phyloP scores from a whole-genome alignment of 2,113 vertebrate species.

The Callithrix jacchus region DNA sequence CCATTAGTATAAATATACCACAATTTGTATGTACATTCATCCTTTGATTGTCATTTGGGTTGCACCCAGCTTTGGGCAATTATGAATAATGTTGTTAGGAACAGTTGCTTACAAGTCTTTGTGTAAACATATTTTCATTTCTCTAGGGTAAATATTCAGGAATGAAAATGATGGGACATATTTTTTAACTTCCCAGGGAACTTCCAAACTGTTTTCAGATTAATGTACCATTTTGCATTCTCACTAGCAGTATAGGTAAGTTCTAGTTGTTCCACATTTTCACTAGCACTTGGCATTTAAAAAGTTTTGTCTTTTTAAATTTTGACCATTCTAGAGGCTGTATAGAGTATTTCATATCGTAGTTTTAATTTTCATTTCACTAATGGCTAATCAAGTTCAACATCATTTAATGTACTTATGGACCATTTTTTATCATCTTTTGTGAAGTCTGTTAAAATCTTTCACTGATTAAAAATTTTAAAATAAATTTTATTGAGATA shows the following conservation, averaged over 20 bases:
- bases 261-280: background rate
- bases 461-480: background rate
- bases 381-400: background rate
- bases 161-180: background rate
- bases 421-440: background rate
- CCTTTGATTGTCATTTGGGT: background rate
- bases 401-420: background rate
- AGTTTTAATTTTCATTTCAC: constrained; percentile 5
- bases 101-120: background rate
- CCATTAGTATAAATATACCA: background rate
- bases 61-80: background rate
- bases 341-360: background rate
- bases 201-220: background rate
- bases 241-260: background rate
- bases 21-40: background rate
- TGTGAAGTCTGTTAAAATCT: background rate
- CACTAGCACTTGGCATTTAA: background rate
- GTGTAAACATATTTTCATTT: background rate
- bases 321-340: background rate
- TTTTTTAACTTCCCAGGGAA: background rate
- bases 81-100: background rate
- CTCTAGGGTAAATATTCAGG: background rate
- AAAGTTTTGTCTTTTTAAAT: background rate
- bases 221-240: background rate
- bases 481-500: background rate